Conservation (phyloP, 2,888 invertebrate species). For the Steinernema carpocapsae region DNA sequence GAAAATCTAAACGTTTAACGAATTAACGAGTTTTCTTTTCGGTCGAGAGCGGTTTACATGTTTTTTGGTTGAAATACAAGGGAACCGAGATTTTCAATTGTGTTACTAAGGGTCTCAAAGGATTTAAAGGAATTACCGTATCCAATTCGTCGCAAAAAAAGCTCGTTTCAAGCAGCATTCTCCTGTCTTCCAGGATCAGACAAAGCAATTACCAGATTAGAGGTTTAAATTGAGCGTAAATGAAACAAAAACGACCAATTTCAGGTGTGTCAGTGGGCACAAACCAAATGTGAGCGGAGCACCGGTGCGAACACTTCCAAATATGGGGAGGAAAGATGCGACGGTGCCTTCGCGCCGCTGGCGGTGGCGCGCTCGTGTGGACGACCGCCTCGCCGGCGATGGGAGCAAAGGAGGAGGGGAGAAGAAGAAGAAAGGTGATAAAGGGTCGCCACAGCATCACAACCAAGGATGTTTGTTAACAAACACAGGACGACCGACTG, state of each 20-base stretch:
- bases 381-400: neutral
- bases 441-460: constrained; percentile 29
- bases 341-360: constrained; percentile 11
- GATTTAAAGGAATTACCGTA: constrained; percentile 7
- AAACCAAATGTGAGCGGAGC: neutral
- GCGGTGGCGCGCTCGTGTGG: constrained; percentile 17
- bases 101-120: too few species aligned
- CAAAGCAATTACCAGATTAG: too few species aligned
- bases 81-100: too few species aligned
- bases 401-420: constrained; percentile 2
- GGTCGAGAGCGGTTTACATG: too few species aligned
- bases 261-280: too few species aligned
- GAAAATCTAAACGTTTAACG: too few species aligned
- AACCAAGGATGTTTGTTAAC: constrained; percentile 15
- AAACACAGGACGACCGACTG: neutral
- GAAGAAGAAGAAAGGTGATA: constrained; percentile 26
- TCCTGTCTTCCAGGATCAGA: too few species aligned
- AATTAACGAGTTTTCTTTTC: too few species aligned
- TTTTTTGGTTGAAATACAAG: too few species aligned
- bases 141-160: neutral
- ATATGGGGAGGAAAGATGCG: neutral
- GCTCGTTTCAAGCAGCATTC: constrained; percentile 1
- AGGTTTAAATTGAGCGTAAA: too few species aligned
- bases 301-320: constrained; percentile 1
- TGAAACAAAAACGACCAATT: too few species aligned